Evolutionary conservation across 2,797 vertebrate species (phyloP), one percentile per base, ranked within the genome.

Genomic region (Bovichtus diacanthus): DNA sequence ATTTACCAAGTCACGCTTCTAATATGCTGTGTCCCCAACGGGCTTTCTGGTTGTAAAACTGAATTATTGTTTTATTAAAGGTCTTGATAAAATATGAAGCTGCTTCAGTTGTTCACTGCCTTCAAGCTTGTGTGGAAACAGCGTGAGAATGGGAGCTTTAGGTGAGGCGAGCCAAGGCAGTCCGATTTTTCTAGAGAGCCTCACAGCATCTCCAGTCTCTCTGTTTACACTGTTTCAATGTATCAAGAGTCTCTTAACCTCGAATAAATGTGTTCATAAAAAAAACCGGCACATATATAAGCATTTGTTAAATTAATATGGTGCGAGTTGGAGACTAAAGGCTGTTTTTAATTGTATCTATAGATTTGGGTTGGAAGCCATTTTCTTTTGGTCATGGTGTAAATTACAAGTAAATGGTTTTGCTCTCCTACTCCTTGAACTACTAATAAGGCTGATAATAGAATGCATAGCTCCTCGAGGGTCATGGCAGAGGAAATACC

Each of bases 271-370:
- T 23, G 54, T 77, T 70, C 27, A 55, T 62, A 64, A 61, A 88
- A 65, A 77, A 18, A 66, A 75, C n/a, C n/a, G n/a, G n/a, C n/a
- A 47, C 31, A 68, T 49, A 34, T 34, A 81, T 87, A 83, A 85
- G 81, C 84, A 76, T 59, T 80, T 88, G 54, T 50, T 69, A 71
- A 87, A 90, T 86, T 69, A 84, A 85, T 87, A 70, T 63, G 67
- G 58, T 29, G 61, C 63, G 72, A 80, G 49, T 76, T 78, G 50
- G 51, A 58, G 58, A 76, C 65, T 39, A 87, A 83, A 86, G 60
- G 21, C 74, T 27, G 47, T 82, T 89, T 78, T 89, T 78, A 25
- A 54, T 83, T 81, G 85, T 69, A 85, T 81, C 77, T 59, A 66
- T 72, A 76, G 61, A 50, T 76, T 76, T 23, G 61, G 74, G 44